These are phyloP conservation scores for Drosophila recens DNA, from an alignment of 2,888 invertebrate genomes.

Conservation along the genomic window DNA sequence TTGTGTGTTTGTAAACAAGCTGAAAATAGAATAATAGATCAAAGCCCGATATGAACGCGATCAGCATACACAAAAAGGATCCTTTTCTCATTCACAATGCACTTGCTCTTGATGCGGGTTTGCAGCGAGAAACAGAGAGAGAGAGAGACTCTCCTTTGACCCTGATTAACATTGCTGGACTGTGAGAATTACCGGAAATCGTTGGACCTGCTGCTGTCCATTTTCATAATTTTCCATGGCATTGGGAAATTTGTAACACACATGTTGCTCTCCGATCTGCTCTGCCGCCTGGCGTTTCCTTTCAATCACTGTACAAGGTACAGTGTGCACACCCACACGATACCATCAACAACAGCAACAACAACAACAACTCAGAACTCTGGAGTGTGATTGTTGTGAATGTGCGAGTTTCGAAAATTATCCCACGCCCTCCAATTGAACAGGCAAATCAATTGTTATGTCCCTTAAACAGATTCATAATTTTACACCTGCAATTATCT, in stretches of 20 bases:
- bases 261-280: conserved; percentile 47
- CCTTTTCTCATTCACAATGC: conserved; percentile 27
- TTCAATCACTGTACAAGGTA: conserved; percentile 58
- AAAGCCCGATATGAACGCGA: conserved; percentile 66
- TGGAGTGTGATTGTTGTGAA: conserved; percentile 38
- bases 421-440: conserved; percentile 47
- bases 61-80: conserved; percentile 52
- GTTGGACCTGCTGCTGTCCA: conserved; percentile 40
- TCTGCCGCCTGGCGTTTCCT: conserved; percentile 59
- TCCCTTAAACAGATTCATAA: conserved; percentile 4
- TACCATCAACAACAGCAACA: conserved; percentile 28
- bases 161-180: conserved; percentile 45
- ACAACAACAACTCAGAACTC: conserved; percentile 1
- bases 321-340: conserved; percentile 47
- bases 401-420: conserved; percentile 22
- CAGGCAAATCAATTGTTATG: conserved; percentile 27
- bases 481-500: conserved; percentile 16
- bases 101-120: conserved; percentile 61
- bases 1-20: conserved; percentile 79
- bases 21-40: conserved; percentile 78
- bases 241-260: conserved; percentile 74
- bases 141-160: background rate
- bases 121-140: background rate
- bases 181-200: conserved; percentile 76
- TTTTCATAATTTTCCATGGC: conserved; percentile 62